These are phyloP conservation scores for Donacobius atricapilla DNA, from an alignment of 2,113 vertebrate species.

Conservation along the genomic window DNA sequence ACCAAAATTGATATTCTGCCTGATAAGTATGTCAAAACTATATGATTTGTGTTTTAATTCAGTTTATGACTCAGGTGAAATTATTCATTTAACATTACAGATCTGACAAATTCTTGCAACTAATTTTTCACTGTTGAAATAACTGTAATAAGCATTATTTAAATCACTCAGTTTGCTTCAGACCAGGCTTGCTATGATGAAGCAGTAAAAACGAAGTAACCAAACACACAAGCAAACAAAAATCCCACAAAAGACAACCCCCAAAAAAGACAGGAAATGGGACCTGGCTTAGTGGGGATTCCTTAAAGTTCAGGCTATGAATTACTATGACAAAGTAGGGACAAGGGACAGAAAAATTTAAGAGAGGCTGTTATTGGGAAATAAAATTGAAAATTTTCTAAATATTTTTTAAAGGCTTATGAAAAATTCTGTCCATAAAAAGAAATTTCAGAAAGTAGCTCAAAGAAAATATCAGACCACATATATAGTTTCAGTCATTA, in stretches of 20 bases:
- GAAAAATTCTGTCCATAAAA: background rate
- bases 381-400: background rate
- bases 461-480: background rate
- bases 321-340: background rate
- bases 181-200: background rate
- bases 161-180: background rate
- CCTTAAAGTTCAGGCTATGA: background rate
- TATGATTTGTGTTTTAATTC: background rate
- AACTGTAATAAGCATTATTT: background rate
- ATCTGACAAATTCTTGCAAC: background rate
- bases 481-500: background rate
- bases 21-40: background rate
- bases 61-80: background rate
- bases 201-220: background rate
- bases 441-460: background rate
- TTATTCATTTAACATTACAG: background rate
- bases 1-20: background rate
- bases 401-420: background rate
- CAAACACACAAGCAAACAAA: background rate
- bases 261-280: rapidly evolving
- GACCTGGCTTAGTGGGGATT: rapidly evolving
- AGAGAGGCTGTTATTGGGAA: background rate
- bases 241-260: background rate
- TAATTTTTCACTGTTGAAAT: background rate
- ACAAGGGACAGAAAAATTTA: background rate